phyloP scores from a whole-genome alignment of 2,888 invertebrate species.

The Euclidia mi region DNA sequence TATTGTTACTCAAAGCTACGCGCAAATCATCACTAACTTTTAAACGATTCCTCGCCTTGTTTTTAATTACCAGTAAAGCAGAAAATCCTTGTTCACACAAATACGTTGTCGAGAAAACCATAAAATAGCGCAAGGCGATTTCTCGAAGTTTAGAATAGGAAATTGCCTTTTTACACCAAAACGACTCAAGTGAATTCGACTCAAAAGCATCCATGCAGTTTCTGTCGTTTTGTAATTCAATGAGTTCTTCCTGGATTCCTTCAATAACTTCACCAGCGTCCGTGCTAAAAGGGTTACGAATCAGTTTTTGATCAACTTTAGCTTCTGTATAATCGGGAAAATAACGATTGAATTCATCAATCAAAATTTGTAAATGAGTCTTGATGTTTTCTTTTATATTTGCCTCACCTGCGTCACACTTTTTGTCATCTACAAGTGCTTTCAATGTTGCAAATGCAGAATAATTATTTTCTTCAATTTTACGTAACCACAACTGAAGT shows the following conservation, averaged over 20 bases:
- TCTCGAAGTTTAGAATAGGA: slow-evolving; percentile 34
- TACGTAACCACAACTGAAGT: slow-evolving; percentile 30
- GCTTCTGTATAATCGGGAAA: slow-evolving; percentile 20
- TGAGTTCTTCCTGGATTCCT: slow-evolving; percentile 29
- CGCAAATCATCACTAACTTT: slow-evolving; percentile 23
- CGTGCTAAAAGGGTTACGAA: slow-evolving; percentile 36
- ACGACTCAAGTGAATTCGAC: slow-evolving; percentile 27
- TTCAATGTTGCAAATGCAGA: slow-evolving; percentile 27
- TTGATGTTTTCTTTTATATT: slow-evolving; percentile 23
- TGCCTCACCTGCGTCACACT: slow-evolving; percentile 19
- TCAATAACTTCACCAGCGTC: slow-evolving; percentile 32
- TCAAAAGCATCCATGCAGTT: slow-evolving; percentile 30
- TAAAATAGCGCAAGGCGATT: slow-evolving; percentile 31
- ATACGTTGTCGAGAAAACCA: slow-evolving; percentile 32
- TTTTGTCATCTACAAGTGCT: slow-evolving; percentile 26
- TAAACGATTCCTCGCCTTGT: slow-evolving; percentile 25
- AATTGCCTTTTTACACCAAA: slow-evolving; percentile 26
- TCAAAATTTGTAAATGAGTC: slow-evolving; percentile 26
- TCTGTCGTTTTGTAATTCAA: slow-evolving; percentile 32
- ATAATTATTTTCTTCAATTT: slow-evolving; percentile 33
- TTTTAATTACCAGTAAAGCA: slow-evolving; percentile 26
- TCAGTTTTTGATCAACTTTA: slow-evolving; percentile 33
- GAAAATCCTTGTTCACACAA: slow-evolving; percentile 30
- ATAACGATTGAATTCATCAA: slow-evolving; percentile 32
- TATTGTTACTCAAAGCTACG: slow-evolving; percentile 27